Evolutionary conservation across 2,113 vertebrate genomes (phyloP).

Genomic region (Telmatochromis sp.): DNA sequence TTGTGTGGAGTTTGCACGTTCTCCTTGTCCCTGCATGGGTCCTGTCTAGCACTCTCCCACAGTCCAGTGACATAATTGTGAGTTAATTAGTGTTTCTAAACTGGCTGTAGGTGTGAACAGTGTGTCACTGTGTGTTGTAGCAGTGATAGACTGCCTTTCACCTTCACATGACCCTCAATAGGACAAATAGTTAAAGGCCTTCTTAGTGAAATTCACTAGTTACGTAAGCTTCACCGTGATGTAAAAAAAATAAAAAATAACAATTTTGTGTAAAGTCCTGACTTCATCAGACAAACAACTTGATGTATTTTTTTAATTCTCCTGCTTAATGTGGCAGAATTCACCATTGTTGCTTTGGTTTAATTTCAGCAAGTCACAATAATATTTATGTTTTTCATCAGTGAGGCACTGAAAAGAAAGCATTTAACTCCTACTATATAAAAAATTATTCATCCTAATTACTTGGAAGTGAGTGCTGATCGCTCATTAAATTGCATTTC

Average conservation of each 20-base stretch:
- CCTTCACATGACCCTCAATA: not conserved
- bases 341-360: not conserved
- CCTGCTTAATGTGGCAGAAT: not conserved
- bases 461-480: not conserved
- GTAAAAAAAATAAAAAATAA: not conserved
- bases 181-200: not conserved
- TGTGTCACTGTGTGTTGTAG: not conserved
- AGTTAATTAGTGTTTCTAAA: not conserved
- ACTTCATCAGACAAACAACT: not conserved
- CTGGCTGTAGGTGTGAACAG: not conserved
- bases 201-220: not conserved
- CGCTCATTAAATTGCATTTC: constrained; percentile 2
- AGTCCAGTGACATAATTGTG: not conserved
- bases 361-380: not conserved
- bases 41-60: not conserved
- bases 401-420: not conserved
- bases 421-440: not conserved
- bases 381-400: not conserved
- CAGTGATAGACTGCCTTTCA: not conserved
- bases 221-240: not conserved
- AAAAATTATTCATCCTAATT: not conserved
- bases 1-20: not conserved
- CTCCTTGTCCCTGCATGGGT: not conserved
- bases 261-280: not conserved
- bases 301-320: not conserved